Evolutionary conservation across 2,113 vertebrate genomes (phyloP).

Genomic region (Erinaceus europaeus): DNA sequence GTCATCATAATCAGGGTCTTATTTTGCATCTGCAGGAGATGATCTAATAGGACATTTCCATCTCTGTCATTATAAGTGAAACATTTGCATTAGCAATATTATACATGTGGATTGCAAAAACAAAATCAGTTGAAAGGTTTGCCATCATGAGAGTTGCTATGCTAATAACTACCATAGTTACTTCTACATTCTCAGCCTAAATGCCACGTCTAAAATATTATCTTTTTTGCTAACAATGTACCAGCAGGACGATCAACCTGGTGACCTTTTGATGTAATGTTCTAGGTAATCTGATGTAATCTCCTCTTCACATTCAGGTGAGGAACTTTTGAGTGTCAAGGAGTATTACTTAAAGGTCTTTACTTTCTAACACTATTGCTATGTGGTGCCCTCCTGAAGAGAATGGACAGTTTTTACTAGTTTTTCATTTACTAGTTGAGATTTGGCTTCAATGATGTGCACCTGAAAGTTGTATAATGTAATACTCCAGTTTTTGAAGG

Average conservation of each 20-base stretch:
- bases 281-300: not conserved
- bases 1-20: not conserved
- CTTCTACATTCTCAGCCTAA: not conserved
- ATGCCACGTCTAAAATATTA: not conserved
- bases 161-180: not conserved
- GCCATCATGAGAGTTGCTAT: not conserved
- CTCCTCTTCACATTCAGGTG: not conserved
- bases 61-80: constrained; percentile 27
- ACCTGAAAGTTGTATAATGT: too few relatives aligned
- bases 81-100: constrained; percentile 60
- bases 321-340: not conserved
- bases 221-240: not conserved
- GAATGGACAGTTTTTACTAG: not conserved
- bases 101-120: constrained; percentile 32
- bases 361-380: not conserved
- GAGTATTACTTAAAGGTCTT: not conserved
- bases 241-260: too few relatives aligned
- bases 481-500: too few relatives aligned
- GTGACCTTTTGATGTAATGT: not conserved
- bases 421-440: constrained; percentile 20
- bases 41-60: constrained; percentile 48
- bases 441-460: too few relatives aligned
- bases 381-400: not conserved
- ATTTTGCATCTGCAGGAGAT: constrained; percentile 69
- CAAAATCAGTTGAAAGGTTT: constrained; percentile 46